Conservation (phyloP, 2,888 invertebrate species). For the Aspidiotus destructor region DNA sequence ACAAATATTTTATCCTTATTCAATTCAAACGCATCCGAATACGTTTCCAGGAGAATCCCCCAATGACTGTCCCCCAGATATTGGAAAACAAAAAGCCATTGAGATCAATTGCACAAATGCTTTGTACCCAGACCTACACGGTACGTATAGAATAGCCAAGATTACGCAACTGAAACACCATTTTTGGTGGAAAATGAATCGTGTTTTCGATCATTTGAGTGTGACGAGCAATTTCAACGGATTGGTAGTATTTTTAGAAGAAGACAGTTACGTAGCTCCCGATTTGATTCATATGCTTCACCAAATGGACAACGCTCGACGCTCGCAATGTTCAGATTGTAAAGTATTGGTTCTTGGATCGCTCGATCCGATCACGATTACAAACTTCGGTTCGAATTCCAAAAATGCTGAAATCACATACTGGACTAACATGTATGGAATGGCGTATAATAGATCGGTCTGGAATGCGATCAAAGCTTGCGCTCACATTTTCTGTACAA, state of each 20-base stretch:
- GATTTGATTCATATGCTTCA: constrained; percentile 83
- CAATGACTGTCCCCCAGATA: constrained; percentile 82
- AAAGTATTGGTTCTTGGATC: constrained; percentile 88
- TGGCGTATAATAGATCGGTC: constrained; percentile 81
- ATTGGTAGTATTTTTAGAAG: constrained; percentile 84
- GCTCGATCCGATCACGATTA: constrained; percentile 68
- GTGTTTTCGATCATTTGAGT: constrained; percentile 82
- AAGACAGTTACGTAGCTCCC: constrained; percentile 94
- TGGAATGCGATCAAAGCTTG: constrained; percentile 77
- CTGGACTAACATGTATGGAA: constrained; percentile 99
- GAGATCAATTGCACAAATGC: constrained; percentile 81
- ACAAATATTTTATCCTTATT: constrained; percentile 94
- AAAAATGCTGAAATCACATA: constrained; percentile 76
- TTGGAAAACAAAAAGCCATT: constrained; percentile 73
- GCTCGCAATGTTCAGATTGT: constrained; percentile 73
- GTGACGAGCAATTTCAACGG: constrained; percentile 62
- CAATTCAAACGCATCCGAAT: constrained; percentile 85
- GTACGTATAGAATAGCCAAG: constrained; percentile 92
- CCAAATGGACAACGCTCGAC: constrained; percentile 65
- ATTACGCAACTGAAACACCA: constrained; percentile 98
- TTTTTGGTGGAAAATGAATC: constrained; percentile 99
- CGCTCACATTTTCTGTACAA: constrained; percentile 79
- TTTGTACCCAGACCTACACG: constrained; percentile 84
- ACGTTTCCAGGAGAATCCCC: constrained; percentile 91
- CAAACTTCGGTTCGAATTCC: constrained; percentile 68